Percentiles rank a stretch among this genome's conserved stretches.
Evolutionary conservation across 2,113 vertebrate genomes (phyloP).

Genomic region (Cololabis saira): DNA sequence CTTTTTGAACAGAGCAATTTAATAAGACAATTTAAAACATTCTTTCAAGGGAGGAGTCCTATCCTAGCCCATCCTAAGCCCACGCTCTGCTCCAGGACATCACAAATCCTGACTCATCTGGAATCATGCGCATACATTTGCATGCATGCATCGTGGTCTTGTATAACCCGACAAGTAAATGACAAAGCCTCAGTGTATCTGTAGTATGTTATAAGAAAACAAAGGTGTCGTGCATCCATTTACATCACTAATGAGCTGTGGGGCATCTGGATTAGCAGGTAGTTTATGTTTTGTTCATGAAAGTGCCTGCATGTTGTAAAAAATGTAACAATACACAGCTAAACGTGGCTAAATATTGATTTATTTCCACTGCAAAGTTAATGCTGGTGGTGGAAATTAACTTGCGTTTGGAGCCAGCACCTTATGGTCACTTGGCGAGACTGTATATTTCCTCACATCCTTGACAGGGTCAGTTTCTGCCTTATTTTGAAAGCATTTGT

Average conservation of each 20-base stretch:
- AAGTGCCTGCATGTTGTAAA: slow-evolving; percentile 5
- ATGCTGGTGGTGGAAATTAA: too few species aligned
- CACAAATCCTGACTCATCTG: slow-evolving; percentile 20
- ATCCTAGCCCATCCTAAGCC: neutral
- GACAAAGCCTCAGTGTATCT: slow-evolving; percentile 25
- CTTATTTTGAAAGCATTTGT: slow-evolving; percentile 31
- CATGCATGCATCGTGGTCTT: slow-evolving; percentile 41
- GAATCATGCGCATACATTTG: slow-evolving; percentile 47
- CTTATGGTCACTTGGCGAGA: too few species aligned
- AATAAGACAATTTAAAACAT: too few species aligned
- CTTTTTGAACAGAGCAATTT: neutral
- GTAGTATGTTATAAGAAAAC: slow-evolving; percentile 37
- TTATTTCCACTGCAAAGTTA: too few species aligned
- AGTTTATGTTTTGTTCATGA: slow-evolving; percentile 52
- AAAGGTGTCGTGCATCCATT: slow-evolving; percentile 42
- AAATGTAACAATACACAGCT: neutral
- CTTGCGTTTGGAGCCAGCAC: too few species aligned
- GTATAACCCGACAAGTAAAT: slow-evolving; percentile 55
- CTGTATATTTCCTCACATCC: too few species aligned
- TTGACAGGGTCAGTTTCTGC: neutral
- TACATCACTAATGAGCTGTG: slow-evolving; percentile 59
- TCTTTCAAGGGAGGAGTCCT: too few species aligned
- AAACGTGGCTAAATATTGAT: too few species aligned
- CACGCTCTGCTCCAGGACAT: slow-evolving; percentile 29
- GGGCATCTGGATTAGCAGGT: slow-evolving; percentile 26